Conservation (phyloP, 2,797 vertebrate genomes). For the Danio jaintianensis region DNA sequence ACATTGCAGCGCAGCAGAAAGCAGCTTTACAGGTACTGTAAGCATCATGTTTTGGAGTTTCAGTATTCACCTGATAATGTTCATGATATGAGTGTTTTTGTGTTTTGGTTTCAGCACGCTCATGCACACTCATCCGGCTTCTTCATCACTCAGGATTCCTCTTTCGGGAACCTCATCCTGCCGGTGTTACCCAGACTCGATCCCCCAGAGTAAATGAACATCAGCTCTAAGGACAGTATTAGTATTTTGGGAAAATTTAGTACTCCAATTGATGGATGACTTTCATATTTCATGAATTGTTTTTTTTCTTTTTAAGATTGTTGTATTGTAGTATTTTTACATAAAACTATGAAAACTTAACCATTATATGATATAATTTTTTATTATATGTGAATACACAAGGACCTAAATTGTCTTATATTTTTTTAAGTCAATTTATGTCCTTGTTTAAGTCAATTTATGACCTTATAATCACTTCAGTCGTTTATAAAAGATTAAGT, state of each 20-base stretch:
- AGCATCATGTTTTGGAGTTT: background rate
- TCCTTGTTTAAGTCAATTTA: background rate
- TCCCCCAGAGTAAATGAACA: slow-evolving; percentile 77
- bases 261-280: background rate
- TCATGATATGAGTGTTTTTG: background rate
- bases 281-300: background rate
- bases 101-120: slow-evolving; percentile 83
- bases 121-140: slow-evolving; percentile 95
- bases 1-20: slow-evolving; percentile 96
- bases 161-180: slow-evolving; percentile 98
- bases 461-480: background rate
- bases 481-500: background rate
- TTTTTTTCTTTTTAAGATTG: background rate
- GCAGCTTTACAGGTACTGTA: slow-evolving; percentile 89
- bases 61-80: background rate
- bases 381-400: background rate
- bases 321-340: background rate
- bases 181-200: slow-evolving; percentile 94
- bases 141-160: slow-evolving; percentile 98
- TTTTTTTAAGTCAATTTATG: too few relatives aligned
- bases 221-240: background rate
- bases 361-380: background rate
- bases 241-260: background rate
- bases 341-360: slow-evolving; percentile 21
- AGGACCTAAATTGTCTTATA: too few relatives aligned